A percentile compares a stretch with the other conserved stretches of the same genome.
Evolutionary conservation across 2,113 vertebrate species (phyloP).

Genomic region (Archilochus colubris): DNA sequence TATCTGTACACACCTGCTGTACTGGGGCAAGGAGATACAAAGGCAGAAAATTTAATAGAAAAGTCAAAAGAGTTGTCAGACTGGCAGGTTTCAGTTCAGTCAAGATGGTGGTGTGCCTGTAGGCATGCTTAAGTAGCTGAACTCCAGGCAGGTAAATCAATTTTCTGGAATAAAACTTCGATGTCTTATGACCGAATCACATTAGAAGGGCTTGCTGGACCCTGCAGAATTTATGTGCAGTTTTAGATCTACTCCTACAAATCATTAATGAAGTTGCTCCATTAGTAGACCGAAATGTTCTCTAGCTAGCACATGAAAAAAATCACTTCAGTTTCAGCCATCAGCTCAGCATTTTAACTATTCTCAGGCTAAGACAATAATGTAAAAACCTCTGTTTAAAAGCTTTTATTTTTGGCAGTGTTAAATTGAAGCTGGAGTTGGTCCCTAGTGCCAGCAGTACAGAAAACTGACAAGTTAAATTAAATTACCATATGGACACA

Average conservation of each 20-base stretch:
- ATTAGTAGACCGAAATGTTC: background rate
- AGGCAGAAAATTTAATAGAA: background rate
- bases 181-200: background rate
- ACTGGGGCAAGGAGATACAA: background rate
- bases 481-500: constrained; percentile 92
- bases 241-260: background rate
- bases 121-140: background rate
- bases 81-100: background rate
- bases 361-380: background rate
- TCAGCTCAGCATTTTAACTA: background rate
- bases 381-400: background rate
- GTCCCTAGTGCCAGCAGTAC: background rate
- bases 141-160: background rate
- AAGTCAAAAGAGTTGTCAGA: background rate
- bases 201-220: background rate
- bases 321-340: background rate
- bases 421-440: background rate
- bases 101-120: background rate
- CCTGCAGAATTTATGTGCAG: background rate
- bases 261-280: background rate
- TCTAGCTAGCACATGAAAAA: background rate
- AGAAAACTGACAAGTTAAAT: background rate
- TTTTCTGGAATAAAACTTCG: background rate
- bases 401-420: background rate
- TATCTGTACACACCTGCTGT: background rate